Percentiles rank a stretch among this genome's conserved stretches.
These are phyloP conservation scores for Phylloscopus trochiloides DNA, from an alignment of 2,113 vertebrate species.

Conservation along the genomic window DNA sequence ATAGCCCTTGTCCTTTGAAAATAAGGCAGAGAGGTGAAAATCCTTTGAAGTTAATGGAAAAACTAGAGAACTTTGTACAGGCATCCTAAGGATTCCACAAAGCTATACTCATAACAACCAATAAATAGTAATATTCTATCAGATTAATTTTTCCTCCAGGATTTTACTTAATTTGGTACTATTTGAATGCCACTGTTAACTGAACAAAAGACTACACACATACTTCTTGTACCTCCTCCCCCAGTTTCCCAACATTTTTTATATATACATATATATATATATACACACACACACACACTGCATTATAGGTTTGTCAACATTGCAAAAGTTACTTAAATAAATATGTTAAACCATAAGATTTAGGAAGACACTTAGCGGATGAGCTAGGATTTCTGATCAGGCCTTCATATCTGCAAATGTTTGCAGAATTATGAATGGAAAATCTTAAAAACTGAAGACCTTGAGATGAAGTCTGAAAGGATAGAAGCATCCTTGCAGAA, in stretches of 20 bases:
- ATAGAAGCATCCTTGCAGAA: not conserved
- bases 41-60: not conserved
- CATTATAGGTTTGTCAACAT: not conserved
- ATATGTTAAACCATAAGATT: not conserved
- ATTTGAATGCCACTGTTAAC: not conserved
- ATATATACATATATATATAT: too few species aligned
- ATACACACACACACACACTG: rapidly evolving
- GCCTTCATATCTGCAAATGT: not conserved
- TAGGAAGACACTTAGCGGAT: not conserved
- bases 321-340: not conserved
- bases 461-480: not conserved
- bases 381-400: not conserved
- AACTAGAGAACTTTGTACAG: not conserved
- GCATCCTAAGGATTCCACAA: not conserved
- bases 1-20: not conserved
- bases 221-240: rapidly evolving
- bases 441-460: not conserved
- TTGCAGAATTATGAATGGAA: not conserved
- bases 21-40: not conserved
- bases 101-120: not conserved
- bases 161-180: not conserved
- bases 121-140: not conserved
- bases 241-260: not conserved
- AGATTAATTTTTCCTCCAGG: not conserved
- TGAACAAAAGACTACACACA: not conserved